Conservation (phyloP, 2,797 vertebrate genomes). For the Sebastes nivosus region DNA sequence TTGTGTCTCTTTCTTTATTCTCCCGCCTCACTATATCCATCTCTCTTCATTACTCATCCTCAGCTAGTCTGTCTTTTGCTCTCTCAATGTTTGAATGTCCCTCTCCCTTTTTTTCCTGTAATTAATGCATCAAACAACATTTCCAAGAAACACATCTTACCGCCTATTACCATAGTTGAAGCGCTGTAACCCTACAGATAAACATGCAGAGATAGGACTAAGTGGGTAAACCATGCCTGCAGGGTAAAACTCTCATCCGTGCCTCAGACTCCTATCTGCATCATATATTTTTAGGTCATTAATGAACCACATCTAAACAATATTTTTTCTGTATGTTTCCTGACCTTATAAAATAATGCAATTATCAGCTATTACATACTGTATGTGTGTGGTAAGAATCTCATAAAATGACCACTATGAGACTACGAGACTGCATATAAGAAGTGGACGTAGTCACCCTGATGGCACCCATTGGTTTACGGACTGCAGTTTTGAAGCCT, state of each 20-base stretch:
- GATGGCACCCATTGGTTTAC: too few relatives aligned
- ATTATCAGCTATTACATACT: background rate
- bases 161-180: background rate
- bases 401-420: background rate
- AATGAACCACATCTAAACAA: background rate
- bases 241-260: background rate
- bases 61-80: background rate
- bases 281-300: background rate
- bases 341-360: background rate
- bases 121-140: constrained; percentile 1
- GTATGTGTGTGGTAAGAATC: too few relatives aligned
- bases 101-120: background rate
- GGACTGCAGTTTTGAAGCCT: too few relatives aligned
- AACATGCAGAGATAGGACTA: constrained; percentile 1
- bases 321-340: background rate
- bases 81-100: background rate
- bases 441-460: too few relatives aligned
- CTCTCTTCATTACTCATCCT: background rate
- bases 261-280: background rate
- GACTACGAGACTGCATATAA: too few relatives aligned
- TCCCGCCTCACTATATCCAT: background rate
- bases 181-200: background rate
- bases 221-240: constrained; percentile 4
- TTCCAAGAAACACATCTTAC: background rate
- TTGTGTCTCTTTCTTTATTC: background rate